A percentile compares a stretch with the other conserved stretches of the same genome.
These are phyloP conservation scores for Plumapathes pennacea DNA, from an alignment of 92 coral and sea anemone species.

Conservation along the genomic window DNA sequence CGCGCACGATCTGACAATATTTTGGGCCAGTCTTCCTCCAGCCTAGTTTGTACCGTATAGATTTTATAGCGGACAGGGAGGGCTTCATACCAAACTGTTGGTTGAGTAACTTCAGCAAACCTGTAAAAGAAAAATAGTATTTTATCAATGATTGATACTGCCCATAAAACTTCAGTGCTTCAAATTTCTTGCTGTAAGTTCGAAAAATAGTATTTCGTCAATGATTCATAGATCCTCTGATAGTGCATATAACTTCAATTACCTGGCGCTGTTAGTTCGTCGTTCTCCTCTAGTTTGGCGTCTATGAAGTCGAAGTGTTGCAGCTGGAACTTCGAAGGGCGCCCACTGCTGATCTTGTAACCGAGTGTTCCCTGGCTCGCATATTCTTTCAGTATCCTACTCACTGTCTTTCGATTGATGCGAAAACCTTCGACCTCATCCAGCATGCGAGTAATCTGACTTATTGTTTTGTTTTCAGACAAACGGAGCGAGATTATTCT, in stretches of 20 bases:
- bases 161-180: background rate
- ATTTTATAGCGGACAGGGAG: slow-evolving; percentile 5
- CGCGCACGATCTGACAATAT: slow-evolving; percentile 24
- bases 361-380: background rate
- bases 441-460: slow-evolving; percentile 5
- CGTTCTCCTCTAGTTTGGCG: slow-evolving; percentile 27
- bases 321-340: slow-evolving; percentile 2
- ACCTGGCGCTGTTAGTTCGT: slow-evolving; percentile 32
- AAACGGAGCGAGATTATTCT: slow-evolving; percentile 2
- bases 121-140: slow-evolving; percentile 1
- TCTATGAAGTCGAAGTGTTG: slow-evolving; percentile 31
- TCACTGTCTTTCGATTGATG: slow-evolving; percentile 5
- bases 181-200: too few species aligned
- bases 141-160: too few species aligned
- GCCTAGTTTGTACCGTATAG: slow-evolving; percentile 10
- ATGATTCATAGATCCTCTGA: slow-evolving; percentile 1
- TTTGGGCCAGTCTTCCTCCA: slow-evolving; percentile 25
- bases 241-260: background rate
- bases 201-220: too few species aligned
- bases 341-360: slow-evolving; percentile 6
- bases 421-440: slow-evolving; percentile 5
- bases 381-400: background rate
- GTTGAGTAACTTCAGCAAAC: slow-evolving; percentile 8
- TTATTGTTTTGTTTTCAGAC: background rate
- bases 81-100: background rate